Percentiles rank a stretch among this genome's conserved stretches.
phyloP scores from a whole-genome alignment of 2,888 invertebrate species.

The Lasioglossum calceatum region DNA sequence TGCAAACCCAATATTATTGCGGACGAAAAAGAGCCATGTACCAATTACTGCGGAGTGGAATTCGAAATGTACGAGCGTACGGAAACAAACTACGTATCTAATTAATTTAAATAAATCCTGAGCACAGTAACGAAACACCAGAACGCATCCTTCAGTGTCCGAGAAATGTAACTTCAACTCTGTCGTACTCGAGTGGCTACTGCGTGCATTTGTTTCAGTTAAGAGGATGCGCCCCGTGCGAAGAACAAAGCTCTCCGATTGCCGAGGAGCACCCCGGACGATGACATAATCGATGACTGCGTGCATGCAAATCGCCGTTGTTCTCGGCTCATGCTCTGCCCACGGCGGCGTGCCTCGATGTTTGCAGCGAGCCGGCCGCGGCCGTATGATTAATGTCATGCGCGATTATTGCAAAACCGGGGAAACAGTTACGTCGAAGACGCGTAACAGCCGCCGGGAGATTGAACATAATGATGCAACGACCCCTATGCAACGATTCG shows the following conservation, averaged over 20 bases:
- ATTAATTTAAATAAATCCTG: no score
- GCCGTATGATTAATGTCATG: constrained; percentile 32
- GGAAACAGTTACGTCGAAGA: constrained; percentile 24
- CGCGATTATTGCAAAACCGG: constrained; percentile 36
- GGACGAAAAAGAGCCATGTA: no score
- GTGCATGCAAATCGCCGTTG: constrained; percentile 43
- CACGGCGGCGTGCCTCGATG: constrained; percentile 23
- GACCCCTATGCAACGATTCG: constrained; percentile 18
- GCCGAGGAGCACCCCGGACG: constrained; percentile 14
- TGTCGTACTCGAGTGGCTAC: no score
- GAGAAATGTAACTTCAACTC: no score
- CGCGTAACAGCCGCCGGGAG: constrained; percentile 19
- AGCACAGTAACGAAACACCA: no score
- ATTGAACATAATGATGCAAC: neutral
- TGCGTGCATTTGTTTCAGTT: no score
- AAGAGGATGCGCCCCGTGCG: neutral
- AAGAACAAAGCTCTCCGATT: constrained; percentile 20
- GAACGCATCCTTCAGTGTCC: no score
- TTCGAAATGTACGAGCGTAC: no score
- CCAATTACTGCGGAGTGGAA: no score
- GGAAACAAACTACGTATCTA: no score
- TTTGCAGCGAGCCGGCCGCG: neutral
- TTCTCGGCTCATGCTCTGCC: constrained; percentile 29
- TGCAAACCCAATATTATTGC: no score
- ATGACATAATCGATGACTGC: constrained; percentile 56